Evolutionary conservation across 30 jellyfish, hydroid and myxozoan genomes (phyloP), one percentile per base, ranked within the genome.

Genomic region (Aurelia aurita): DNA sequence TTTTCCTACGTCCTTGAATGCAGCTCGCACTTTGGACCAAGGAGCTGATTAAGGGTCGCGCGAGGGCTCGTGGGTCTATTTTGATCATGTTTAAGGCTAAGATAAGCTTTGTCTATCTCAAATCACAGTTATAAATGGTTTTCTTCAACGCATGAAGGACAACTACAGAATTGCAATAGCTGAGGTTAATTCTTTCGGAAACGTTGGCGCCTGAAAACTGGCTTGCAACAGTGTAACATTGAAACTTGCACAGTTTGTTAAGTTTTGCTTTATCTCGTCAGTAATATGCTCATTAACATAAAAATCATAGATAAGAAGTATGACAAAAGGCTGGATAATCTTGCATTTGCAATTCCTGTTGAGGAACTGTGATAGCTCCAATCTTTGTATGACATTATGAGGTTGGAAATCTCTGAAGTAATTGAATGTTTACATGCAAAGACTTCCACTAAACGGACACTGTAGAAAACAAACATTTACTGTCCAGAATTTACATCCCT

Each of bases 171-270:
- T 39, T 39, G 13, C 9, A 39, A 7, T 39, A 31, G 43, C 9
- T 39, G 51, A 39, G 67, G 67, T 63, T 22, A 21, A 31, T 9
- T 14, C 79, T 10, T 67, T 26, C 26, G 51, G 26, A 29, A 14
- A 18, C n/a, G 25, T 67, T 34, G 79, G 79, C 79, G 79, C 79
- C 79, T 34, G 5, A 67, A 29, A 13, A 51, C 79, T 67, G 57
- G 62, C 58, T 6, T 67, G 57, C 58, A 35, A 21, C 79, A 22
- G 79, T 16, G 79, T 22, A 45, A 45, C 79, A 23, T 67, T 67
- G 79, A 26, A 25, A 22, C 58, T 28, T 35, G 31, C 79, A 67
- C 79, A 18, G 79, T 67, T 29, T 12, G 18, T 23, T 26, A 67
- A 67, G 79, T 13, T 67, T 28, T 16, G 58, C 20, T 63, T 67